Evolutionary conservation across 2,113 vertebrate species (phyloP).

Genomic region (Heteronetta atricapilla): DNA sequence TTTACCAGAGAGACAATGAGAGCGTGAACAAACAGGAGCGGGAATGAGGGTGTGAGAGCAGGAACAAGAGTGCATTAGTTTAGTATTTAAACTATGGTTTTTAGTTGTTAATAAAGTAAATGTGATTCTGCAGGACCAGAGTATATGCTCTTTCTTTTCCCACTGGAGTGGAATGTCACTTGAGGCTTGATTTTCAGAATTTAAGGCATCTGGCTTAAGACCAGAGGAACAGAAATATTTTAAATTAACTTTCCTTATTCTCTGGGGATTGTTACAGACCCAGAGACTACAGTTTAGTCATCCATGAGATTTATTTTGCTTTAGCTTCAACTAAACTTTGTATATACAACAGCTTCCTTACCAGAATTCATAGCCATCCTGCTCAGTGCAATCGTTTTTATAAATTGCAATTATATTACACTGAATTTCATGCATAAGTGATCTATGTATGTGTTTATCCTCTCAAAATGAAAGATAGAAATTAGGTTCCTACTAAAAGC

Average conservation of each 20-base stretch:
- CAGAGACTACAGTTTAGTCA: slow-evolving; percentile 51
- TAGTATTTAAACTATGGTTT: background rate
- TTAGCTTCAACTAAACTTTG: slow-evolving; percentile 55
- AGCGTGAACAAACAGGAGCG: background rate
- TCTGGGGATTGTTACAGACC: slow-evolving; percentile 59
- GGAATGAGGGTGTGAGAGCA: background rate
- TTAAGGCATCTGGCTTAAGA: slow-evolving; percentile 70
- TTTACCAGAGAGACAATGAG: background rate
- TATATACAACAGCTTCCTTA: slow-evolving; percentile 62
- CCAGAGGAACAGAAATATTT: slow-evolving; percentile 74
- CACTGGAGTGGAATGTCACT: slow-evolving; percentile 67
- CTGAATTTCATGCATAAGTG: background rate
- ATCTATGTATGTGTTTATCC: background rate
- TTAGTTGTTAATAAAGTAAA: background rate
- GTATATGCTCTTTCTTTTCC: slow-evolving; percentile 50
- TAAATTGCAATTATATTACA: slow-evolving; percentile 35
- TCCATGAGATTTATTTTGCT: slow-evolving; percentile 69
- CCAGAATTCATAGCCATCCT: slow-evolving; percentile 42
- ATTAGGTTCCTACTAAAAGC: background rate
- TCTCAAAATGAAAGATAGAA: slow-evolving; percentile 24
- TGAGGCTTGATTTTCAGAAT: slow-evolving; percentile 68
- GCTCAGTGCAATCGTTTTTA: slow-evolving; percentile 34
- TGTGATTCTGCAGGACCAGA: background rate
- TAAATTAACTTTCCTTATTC: slow-evolving; percentile 69
- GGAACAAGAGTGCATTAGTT: background rate